Percentiles rank a stretch among this genome's conserved stretches.
These are phyloP conservation scores for Theretra japonica DNA, from an alignment of 2,888 invertebrate genomes.

Conservation along the genomic window DNA sequence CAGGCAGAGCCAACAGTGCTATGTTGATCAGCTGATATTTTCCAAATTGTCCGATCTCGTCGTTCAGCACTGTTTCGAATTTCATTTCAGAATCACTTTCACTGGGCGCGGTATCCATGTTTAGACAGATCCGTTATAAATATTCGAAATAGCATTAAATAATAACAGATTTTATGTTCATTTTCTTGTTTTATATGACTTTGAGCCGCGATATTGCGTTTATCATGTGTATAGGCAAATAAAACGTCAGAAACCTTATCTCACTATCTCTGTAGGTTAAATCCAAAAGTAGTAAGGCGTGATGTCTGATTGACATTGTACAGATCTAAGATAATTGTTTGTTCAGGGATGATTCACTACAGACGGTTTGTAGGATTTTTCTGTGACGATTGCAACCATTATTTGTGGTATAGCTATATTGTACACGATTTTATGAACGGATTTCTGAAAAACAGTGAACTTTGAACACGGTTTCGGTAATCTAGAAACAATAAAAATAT, in stretches of 20 bases:
- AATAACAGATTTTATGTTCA: conserved; percentile 17
- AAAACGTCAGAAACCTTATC: conserved; percentile 45
- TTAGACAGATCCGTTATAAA: neutral
- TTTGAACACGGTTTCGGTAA: too few species aligned
- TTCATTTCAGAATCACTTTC: conserved; percentile 54
- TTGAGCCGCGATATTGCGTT: conserved; percentile 21
- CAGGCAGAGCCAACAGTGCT: conserved; percentile 60
- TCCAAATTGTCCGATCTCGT: conserved; percentile 70
- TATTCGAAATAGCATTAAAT: conserved; percentile 21
- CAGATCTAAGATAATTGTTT: neutral
- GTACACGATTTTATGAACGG: too few species aligned
- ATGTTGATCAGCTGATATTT: conserved; percentile 70
- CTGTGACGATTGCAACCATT: too few species aligned
- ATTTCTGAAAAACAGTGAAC: too few species aligned
- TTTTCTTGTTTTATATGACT: conserved; percentile 39
- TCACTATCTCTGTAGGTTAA: conserved; percentile 30
- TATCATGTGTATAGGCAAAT: conserved; percentile 37
- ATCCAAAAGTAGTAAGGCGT: neutral
- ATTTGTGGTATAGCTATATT: too few species aligned
- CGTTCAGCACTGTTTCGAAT: conserved; percentile 67
- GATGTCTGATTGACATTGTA: neutral
- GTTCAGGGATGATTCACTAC: too few species aligned
- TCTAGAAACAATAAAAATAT: too few species aligned
- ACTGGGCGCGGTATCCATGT: conserved; percentile 48
- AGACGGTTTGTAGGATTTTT: too few species aligned